Percentiles rank a stretch among this genome's conserved stretches.
phyloP scores from a whole-genome alignment of 2,113 vertebrate genomes.

The Sander lucioperca region DNA sequence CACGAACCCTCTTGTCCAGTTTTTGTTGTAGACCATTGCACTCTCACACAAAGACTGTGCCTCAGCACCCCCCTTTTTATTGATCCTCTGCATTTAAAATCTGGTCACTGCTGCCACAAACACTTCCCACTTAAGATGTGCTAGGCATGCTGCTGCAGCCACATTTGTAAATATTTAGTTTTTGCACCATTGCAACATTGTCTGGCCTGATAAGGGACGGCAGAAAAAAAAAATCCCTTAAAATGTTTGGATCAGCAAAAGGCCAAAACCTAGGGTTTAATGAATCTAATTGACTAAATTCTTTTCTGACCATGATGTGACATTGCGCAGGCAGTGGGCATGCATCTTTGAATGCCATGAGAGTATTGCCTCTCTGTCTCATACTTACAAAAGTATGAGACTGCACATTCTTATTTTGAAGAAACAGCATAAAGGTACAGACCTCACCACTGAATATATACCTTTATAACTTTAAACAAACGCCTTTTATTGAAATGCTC shows the following conservation, averaged over 20 bases:
- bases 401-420: not conserved
- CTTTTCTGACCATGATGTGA: not conserved
- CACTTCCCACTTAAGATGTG: conserved; percentile 86
- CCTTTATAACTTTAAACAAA: not conserved
- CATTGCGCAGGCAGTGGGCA: not conserved
- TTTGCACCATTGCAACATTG: conserved; percentile 79
- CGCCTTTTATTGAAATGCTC: not conserved
- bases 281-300: conserved; percentile 1
- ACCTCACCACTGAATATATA: not conserved
- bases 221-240: conserved; percentile 31
- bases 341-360: not conserved
- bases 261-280: conserved; percentile 7
- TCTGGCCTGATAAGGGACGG: conserved; percentile 73
- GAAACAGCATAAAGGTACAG: not conserved
- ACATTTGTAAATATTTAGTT: conserved; percentile 84
- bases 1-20: conserved; percentile 62
- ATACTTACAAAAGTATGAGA: not conserved
- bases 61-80: conserved; percentile 81
- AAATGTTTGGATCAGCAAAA: conserved; percentile 51
- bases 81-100: conserved; percentile 94
- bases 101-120: conserved; percentile 86
- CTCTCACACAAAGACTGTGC: conserved; percentile 79
- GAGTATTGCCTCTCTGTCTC: not conserved
- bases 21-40: conserved; percentile 83
- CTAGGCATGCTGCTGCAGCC: conserved; percentile 77